A percentile compares a stretch with the other conserved stretches of the same genome.
Conservation (phyloP, 2,888 invertebrate genomes). For the Tinea trinotella region DNA sequence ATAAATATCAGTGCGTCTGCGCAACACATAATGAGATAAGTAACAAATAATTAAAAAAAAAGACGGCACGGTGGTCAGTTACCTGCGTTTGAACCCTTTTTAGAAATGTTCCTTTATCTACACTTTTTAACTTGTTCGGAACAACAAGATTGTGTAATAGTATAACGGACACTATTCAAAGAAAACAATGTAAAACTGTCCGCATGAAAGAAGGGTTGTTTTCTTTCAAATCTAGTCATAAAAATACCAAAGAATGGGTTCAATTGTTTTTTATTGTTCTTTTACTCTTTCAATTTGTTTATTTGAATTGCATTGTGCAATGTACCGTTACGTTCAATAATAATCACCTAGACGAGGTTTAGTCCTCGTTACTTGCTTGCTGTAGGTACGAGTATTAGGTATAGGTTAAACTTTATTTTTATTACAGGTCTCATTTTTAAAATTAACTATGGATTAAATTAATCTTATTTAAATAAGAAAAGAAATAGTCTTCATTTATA, state of each 20-base stretch:
- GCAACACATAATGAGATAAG: not conserved
- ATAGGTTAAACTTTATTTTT: no score
- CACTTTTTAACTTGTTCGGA: not conserved
- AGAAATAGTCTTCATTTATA: no score
- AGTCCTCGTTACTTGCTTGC: no score
- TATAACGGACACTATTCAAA: slow-evolving; percentile 29
- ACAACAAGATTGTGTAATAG: slow-evolving; percentile 46
- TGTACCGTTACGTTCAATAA: not conserved
- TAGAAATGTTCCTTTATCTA: slow-evolving; percentile 8
- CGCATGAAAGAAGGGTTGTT: slow-evolving; percentile 61
- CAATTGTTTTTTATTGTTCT: slow-evolving; percentile 41
- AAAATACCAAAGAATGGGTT: slow-evolving; percentile 48
- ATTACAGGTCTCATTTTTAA: no score
- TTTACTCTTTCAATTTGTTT: slow-evolving; percentile 34
- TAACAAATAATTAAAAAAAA: not conserved
- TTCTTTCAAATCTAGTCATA: slow-evolving; percentile 33
- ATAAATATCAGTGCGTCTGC: no score
- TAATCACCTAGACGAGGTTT: not conserved
- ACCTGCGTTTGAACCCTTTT: slow-evolving; percentile 9
- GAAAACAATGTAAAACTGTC: slow-evolving; percentile 37
- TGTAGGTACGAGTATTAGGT: no score
- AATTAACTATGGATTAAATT: no score
- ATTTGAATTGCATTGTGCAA: slow-evolving; percentile 15
- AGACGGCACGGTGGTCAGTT: not conserved
- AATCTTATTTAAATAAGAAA: no score